Base-by-base conservation (phyloP, 2,113 vertebrate genomes). In the Odontesthes bonariensis region DNA sequence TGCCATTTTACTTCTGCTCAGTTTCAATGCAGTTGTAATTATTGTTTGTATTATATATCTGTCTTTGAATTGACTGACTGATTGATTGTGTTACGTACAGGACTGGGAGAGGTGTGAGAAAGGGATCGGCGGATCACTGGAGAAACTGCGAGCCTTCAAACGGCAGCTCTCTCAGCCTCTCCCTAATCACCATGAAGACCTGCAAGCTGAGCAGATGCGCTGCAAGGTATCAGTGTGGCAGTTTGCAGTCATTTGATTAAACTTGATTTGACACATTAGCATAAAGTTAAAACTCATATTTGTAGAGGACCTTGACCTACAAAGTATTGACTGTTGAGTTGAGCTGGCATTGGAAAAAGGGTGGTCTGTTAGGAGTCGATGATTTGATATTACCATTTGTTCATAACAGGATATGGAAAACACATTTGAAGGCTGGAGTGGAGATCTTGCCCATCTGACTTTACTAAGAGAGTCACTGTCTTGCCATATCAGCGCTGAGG, bases 61-160 rank as follows among this genome's bases (percentile, higher is more conserved):
- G 0, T 66, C 2, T 27, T 27, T 27, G 27, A 27, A 27, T 27
- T 27, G 27, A 27, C 27, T 27, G 27, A 27, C 27, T 27, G 27
- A 6, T 59, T 10, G 49, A 16, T 35, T 71, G 31, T 87, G 56
- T 80, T 23, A 0, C 52, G 9, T 19, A 2, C 81, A 99, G 98
- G 96, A 99, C 89, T 99, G 98, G 98, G 96, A 96, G 87, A 94
- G 94, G 51, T 97, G 96, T 88, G 98, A 99, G 89, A 96, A 92
- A 1, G 96, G 95, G 16, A 96, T 99, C 49, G 94, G 92, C 40
- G 95, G 94, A 73, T 99, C 97, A 5, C 91, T 98, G 86, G 97
- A 97, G 84, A 99, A 98, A 84, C 93, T 99, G 8, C 89, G 94
- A 78, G 93, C 94, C 2, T 98, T 99, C 90, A 98, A 98, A 83